Base-by-base conservation (phyloP, 2,797 vertebrate genomes). In the Fistularia tabacaria region DNA sequence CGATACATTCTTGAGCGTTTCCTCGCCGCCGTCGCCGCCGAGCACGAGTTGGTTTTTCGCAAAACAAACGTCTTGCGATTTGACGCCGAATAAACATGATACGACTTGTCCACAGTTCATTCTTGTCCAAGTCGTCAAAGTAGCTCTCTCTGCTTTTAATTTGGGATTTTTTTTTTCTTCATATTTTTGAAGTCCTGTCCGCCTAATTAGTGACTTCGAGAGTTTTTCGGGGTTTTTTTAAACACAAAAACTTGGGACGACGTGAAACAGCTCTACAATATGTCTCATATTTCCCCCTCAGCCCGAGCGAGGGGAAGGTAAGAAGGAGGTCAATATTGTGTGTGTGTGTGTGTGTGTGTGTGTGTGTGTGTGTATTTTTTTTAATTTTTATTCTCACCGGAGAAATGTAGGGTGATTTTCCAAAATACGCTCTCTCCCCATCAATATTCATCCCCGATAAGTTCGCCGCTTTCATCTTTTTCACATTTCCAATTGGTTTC, bases 371-470 rank as follows among this genome's bases (percentile, higher is more conserved):
- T 49, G 46, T n/a, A 12, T n/a, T 12, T 49, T 37, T 37, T 12
- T 37, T 37, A n/a, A n/a, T 36, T 56, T 66, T 77, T 79, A 56
- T 73, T 73, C 25, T 25, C 25, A 25, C 25, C 25, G 63, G 48
- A 4, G 57, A 57, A 80, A 77, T 78, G 62, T 76, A 64, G 76
- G 71, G 47, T 76, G 63, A 74, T 78, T 72, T 72, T 47, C 54
- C 73, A 77, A 49, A 25, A 36, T 6, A 73, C 15, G 59, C 58
- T 47, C 59, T 47, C 59, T 61, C 51, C 15, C 9, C 77, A 81
- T 83, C 79, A 82, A 82, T 82, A 84, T 83, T 80, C 73, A 80
- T 80, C 65, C 25, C 50, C 1, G 51, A 69, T 75, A 69, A 80
- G 60, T 66, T 36, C 6, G 58, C 60, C 53, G 56, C 78, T 84